A percentile compares a stretch with the other conserved stretches of the same genome.
Evolutionary conservation across 1,140 invertebrate species (phyloP).

Genomic region (Procambarus virginalis): DNA sequence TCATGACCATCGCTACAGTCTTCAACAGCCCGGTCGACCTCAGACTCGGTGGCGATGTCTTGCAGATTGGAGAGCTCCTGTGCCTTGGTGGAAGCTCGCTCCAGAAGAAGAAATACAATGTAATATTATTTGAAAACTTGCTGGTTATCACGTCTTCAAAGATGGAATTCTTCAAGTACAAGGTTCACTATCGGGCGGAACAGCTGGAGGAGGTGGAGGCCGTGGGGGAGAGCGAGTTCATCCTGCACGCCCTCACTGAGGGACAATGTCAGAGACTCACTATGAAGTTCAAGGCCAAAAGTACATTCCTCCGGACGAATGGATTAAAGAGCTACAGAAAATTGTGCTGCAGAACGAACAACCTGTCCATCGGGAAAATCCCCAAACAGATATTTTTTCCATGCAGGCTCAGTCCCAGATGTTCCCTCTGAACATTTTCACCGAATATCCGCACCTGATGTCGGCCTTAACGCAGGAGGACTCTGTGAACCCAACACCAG

Average conservation of each 20-base stretch:
- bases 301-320: slow-evolving; percentile 29
- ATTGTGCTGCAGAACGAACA: slow-evolving; percentile 14
- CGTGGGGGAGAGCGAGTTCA: slow-evolving; percentile 16
- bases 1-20: slow-evolving; percentile 39
- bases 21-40: slow-evolving; percentile 50
- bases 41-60: slow-evolving; percentile 34
- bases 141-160: slow-evolving; percentile 43
- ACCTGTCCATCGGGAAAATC: not conserved
- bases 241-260: slow-evolving; percentile 35
- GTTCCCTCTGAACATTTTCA: slow-evolving; percentile 25
- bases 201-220: slow-evolving; percentile 22
- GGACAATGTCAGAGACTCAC: slow-evolving; percentile 18
- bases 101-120: slow-evolving; percentile 49
- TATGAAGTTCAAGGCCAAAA: slow-evolving; percentile 31
- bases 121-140: slow-evolving; percentile 52
- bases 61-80: slow-evolving; percentile 40
- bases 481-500: not conserved
- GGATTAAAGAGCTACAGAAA: slow-evolving; percentile 43
- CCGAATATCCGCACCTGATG: slow-evolving; percentile 17
- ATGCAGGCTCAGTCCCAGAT: not conserved
- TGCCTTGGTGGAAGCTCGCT: slow-evolving; percentile 31
- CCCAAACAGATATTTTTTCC: not conserved
- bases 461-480: not conserved
- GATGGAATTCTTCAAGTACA: slow-evolving; percentile 47
- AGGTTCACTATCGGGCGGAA: slow-evolving; percentile 49